These are phyloP conservation scores for Serinus canaria DNA, from an alignment of 2,113 vertebrate species.

Conservation along the genomic window DNA sequence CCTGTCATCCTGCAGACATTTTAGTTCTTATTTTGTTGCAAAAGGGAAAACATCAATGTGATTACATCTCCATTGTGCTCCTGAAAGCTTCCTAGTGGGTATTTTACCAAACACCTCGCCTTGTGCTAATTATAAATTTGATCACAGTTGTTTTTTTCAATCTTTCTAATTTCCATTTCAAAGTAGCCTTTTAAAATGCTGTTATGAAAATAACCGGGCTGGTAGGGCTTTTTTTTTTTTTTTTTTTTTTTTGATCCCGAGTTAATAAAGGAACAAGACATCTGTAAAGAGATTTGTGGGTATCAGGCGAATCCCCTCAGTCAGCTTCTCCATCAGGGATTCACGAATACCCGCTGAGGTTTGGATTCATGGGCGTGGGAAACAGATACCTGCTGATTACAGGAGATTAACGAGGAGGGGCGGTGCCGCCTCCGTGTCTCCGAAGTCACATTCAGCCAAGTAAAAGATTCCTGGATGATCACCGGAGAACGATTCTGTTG, in stretches of 20 bases:
- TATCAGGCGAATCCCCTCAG: not conserved
- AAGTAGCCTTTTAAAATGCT: slow-evolving; percentile 40
- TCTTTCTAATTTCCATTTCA: slow-evolving; percentile 57
- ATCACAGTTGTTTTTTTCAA: not conserved
- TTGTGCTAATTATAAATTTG: slow-evolving; percentile 17
- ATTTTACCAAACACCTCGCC: not conserved
- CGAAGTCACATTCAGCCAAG: not conserved
- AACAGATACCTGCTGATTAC: slow-evolving; percentile 9
- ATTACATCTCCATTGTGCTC: slow-evolving; percentile 8
- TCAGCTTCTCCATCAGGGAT: not conserved
- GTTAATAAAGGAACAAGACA: slow-evolving; percentile 26
- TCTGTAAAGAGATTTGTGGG: not conserved
- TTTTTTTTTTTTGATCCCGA: not conserved
- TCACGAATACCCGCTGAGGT: not conserved
- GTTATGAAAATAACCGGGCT: slow-evolving; percentile 13
- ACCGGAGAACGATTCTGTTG: not conserved
- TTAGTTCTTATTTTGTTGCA: not conserved
- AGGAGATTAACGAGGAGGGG: not conserved
- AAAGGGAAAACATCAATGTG: not conserved
- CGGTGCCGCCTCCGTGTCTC: not conserved
- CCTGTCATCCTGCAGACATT: not conserved
- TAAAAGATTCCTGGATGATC: not conserved
- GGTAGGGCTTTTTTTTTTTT: not conserved
- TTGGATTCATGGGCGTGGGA: not conserved
- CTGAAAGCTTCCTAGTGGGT: slow-evolving; percentile 1